These are phyloP conservation scores for Erpornis zantholeuca DNA, from an alignment of 2,113 vertebrate species.

Conservation along the genomic window DNA sequence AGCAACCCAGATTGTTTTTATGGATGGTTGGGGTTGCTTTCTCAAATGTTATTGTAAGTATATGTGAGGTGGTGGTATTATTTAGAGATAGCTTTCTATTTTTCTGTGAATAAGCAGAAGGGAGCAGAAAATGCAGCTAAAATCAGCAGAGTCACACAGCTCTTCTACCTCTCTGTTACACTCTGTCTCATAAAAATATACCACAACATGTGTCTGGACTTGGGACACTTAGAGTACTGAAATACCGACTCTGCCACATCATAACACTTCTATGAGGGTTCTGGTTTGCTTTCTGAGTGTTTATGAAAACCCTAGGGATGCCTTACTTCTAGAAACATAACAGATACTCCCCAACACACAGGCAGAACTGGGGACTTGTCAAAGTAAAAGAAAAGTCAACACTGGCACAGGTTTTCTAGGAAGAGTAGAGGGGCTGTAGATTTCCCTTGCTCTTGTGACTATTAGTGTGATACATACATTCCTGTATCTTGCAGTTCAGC, in stretches of 20 bases:
- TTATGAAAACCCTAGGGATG: background rate
- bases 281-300: background rate
- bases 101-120: background rate
- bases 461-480: background rate
- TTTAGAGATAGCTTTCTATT: background rate
- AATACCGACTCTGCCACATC: background rate
- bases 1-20: conserved; percentile 57
- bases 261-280: background rate
- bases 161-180: background rate
- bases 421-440: background rate
- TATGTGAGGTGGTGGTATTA: background rate
- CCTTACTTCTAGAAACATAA: background rate
- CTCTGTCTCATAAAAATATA: background rate
- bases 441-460: background rate
- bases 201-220: background rate
- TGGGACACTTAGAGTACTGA: background rate
- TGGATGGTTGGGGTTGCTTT: conserved; percentile 62
- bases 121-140: background rate
- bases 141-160: background rate
- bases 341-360: background rate
- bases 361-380: background rate
- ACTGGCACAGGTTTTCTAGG: background rate
- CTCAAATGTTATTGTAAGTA: conserved; percentile 63
- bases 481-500: background rate
- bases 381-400: background rate